Evolutionary conservation across 2,888 invertebrate species (phyloP).

Genomic region (Parnassius mnemosyne): DNA sequence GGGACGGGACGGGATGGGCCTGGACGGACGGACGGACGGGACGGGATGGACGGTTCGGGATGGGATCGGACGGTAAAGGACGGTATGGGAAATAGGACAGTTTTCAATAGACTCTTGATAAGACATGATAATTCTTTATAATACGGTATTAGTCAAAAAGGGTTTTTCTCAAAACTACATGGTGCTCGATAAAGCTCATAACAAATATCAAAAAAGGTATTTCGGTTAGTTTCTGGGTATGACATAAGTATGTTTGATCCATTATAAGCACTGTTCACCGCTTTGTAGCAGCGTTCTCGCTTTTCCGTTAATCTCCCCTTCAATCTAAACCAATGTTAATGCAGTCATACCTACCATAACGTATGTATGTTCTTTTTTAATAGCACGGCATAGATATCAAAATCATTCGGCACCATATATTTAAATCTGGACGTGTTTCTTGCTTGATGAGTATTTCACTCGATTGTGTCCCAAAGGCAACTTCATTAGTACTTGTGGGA

Average conservation of each 20-base stretch:
- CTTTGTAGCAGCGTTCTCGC: slow-evolving; percentile 17
- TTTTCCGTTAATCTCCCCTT: slow-evolving; percentile 21
- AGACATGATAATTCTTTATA: too few species aligned
- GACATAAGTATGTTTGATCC: slow-evolving; percentile 15
- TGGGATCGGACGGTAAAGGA: too few species aligned
- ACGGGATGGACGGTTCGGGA: too few species aligned
- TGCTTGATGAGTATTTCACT: slow-evolving; percentile 14
- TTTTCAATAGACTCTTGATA: too few species aligned
- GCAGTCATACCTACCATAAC: background rate
- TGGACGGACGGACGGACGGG: too few species aligned
- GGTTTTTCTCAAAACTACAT: too few species aligned
- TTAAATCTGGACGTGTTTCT: background rate
- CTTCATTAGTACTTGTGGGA: slow-evolving; percentile 19
- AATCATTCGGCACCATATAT: background rate
- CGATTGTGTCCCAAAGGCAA: slow-evolving; percentile 11
- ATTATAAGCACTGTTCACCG: slow-evolving; percentile 14
- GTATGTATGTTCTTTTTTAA: background rate
- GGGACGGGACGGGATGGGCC: too few species aligned
- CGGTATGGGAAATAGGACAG: too few species aligned
- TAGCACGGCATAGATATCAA: background rate
- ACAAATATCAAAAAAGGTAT: background rate
- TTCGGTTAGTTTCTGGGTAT: slow-evolving; percentile 10
- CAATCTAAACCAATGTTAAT: slow-evolving; percentile 5
- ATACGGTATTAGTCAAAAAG: too few species aligned
- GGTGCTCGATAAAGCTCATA: too few species aligned